Evolutionary conservation across 2,113 vertebrate genomes (phyloP).

Genomic region (Centropus bengalensis): DNA sequence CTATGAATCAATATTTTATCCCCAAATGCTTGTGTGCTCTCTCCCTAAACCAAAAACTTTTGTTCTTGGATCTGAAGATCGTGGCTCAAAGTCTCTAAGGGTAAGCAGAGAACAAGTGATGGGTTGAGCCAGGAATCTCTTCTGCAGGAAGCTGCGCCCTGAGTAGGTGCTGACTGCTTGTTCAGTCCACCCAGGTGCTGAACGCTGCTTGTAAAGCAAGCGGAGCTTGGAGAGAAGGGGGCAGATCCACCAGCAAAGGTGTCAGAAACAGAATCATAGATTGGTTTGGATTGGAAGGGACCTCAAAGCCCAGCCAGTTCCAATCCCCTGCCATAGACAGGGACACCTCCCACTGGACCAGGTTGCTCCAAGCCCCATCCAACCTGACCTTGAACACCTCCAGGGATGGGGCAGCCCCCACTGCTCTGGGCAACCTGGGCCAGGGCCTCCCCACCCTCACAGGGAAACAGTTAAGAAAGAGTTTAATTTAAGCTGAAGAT

Average conservation of each 20-base stretch:
- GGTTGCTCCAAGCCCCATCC: too few species aligned
- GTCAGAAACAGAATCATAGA: neutral
- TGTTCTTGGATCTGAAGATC: neutral
- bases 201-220: neutral
- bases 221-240: neutral
- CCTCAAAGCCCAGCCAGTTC: too few species aligned
- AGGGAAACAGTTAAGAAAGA: too few species aligned
- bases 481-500: too few species aligned
- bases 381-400: too few species aligned
- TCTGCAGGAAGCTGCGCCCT: neutral
- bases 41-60: neutral
- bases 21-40: neutral
- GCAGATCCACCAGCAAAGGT: too few species aligned
- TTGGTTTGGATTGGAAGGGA: too few species aligned
- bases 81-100: neutral
- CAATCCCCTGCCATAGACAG: too few species aligned
- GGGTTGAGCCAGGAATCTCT: neutral
- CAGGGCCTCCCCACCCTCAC: too few species aligned
- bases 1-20: neutral
- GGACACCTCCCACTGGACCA: too few species aligned
- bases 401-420: too few species aligned
- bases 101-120: neutral
- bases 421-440: too few species aligned
- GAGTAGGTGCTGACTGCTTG: neutral
- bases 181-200: neutral